Conservation (phyloP, 2,888 invertebrate species). For the Sialis fuliginosa region DNA sequence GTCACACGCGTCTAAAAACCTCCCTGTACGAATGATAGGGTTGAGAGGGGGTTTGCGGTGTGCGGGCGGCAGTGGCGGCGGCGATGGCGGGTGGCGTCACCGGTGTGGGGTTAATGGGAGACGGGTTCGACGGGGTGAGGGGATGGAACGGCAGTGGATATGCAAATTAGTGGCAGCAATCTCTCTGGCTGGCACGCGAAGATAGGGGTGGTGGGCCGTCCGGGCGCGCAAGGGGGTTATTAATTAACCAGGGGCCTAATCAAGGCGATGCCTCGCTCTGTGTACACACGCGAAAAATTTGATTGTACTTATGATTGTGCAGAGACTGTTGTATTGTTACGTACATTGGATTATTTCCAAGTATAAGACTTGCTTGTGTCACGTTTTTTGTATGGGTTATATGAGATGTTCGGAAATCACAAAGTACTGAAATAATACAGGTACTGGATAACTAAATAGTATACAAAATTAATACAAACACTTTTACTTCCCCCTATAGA, state of each 20-base stretch:
- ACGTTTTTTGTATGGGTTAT: no score
- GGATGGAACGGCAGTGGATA: conserved; percentile 1
- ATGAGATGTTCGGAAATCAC: no score
- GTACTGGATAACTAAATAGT: no score
- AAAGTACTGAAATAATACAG: no score
- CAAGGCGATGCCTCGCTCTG: conserved; percentile 19
- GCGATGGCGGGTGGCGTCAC: background rate
- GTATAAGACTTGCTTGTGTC: no score
- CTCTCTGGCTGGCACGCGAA: conserved; percentile 1
- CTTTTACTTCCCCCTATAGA: no score
- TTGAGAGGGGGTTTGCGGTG: background rate
- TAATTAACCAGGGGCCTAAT: conserved; percentile 39
- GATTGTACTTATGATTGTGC: no score
- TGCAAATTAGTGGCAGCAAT: conserved; percentile 6
- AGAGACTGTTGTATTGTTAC: no score
- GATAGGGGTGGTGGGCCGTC: conserved; percentile 15
- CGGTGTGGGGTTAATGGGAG: background rate
- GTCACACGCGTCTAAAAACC: background rate
- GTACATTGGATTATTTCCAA: no score
- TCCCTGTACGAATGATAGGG: no score
- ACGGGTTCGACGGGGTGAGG: background rate
- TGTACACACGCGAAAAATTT: no score
- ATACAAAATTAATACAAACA: no score
- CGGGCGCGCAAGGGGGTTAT: conserved; percentile 27
- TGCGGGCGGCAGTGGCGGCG: background rate